Evolutionary conservation across 2,797 vertebrate species (phyloP).

Genomic region (Selene dorsalis): DNA sequence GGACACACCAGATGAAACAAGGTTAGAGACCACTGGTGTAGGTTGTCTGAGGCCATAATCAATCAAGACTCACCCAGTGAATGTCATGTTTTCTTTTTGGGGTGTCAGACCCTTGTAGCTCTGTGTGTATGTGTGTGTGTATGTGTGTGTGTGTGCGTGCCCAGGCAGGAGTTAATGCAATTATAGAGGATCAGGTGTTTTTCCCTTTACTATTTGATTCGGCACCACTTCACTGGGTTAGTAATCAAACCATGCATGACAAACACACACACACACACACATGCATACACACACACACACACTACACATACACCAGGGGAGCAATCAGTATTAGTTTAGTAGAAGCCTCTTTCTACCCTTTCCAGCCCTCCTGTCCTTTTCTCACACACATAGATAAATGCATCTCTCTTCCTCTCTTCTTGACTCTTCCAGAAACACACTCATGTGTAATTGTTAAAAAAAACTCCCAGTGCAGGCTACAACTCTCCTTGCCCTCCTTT

Average conservation of each 20-base stretch:
- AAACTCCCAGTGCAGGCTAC: slow-evolving; percentile 7
- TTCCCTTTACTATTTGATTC: slow-evolving; percentile 49
- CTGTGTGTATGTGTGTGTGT: slow-evolving; percentile 17
- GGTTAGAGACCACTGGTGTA: background rate
- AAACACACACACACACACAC: slow-evolving; percentile 28
- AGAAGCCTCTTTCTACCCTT: slow-evolving; percentile 19
- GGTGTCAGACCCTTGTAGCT: background rate
- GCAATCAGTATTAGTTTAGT: slow-evolving; percentile 32
- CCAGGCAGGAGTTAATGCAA: slow-evolving; percentile 26
- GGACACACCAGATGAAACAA: background rate
- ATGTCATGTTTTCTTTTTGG: slow-evolving; percentile 7
- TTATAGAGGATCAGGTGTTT: slow-evolving; percentile 58
- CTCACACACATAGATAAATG: slow-evolving; percentile 2
- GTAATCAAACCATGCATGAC: slow-evolving; percentile 46
- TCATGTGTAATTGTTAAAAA: slow-evolving; percentile 15
- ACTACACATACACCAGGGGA: slow-evolving; percentile 28
- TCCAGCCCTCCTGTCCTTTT: slow-evolving; percentile 21
- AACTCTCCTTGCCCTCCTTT: slow-evolving; percentile 37
- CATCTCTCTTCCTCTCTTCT: slow-evolving; percentile 13
- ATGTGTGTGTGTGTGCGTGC: background rate
- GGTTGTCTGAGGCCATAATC: slow-evolving; percentile 19
- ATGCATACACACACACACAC: slow-evolving; percentile 15
- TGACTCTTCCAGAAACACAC: slow-evolving; percentile 16
- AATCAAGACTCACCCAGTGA: slow-evolving; percentile 17
- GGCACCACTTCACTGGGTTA: slow-evolving; percentile 43